phyloP scores from a whole-genome alignment of 2,888 invertebrate species.

The Drosophila koepferae region DNA sequence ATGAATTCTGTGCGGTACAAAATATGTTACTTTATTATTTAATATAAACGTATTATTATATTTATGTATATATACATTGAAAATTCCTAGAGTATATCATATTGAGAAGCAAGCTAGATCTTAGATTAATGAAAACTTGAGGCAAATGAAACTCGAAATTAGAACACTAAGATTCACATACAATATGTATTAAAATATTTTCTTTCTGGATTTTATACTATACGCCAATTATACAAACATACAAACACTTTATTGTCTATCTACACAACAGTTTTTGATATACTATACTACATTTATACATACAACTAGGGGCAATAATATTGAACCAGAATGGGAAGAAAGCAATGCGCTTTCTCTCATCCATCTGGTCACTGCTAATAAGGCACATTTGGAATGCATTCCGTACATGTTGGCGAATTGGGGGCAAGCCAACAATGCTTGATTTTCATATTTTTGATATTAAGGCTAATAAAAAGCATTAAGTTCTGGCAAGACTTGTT shows the following conservation, averaged over 20 bases:
- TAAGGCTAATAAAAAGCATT: conserved; percentile 47
- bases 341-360: background rate
- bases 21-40: conserved; percentile 65
- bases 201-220: conserved; percentile 38
- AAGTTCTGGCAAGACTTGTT: conserved; percentile 82
- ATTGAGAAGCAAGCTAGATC: conserved; percentile 10
- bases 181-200: conserved; percentile 52
- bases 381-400: conserved; percentile 84
- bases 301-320: conserved; percentile 27
- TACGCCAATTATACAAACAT: conserved; percentile 55
- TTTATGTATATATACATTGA: conserved; percentile 50
- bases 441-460: conserved; percentile 5
- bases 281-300: conserved; percentile 12
- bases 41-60: conserved; percentile 44
- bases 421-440: background rate
- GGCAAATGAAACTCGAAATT: conserved; percentile 36
- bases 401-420: conserved; percentile 14
- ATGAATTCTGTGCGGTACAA: conserved; percentile 54
- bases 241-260: conserved; percentile 72
- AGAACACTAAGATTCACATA: conserved; percentile 11
- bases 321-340: conserved; percentile 19
- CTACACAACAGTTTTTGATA: conserved; percentile 72
- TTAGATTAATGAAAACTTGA: conserved; percentile 23
- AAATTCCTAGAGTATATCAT: conserved; percentile 40
- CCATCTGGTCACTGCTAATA: conserved; percentile 43